Evolutionary conservation across 2,113 vertebrate genomes (phyloP), one percentile per base, ranked within the genome.

Genomic region (Hystrix cristata): DNA sequence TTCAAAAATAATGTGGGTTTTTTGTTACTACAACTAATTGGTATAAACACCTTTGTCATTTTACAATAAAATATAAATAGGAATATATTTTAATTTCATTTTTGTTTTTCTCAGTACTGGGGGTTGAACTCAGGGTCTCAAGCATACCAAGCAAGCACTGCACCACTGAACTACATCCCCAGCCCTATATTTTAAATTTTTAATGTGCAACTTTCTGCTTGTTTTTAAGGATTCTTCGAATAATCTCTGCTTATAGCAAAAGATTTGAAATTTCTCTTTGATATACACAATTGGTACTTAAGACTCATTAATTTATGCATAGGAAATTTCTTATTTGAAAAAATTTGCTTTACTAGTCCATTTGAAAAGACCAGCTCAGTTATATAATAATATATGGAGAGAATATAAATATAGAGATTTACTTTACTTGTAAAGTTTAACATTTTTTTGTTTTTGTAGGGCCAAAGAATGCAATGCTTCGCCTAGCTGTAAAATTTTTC

Each of bases 401-500:
- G 46, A 53, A 0, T 46, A 38, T 67, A 60, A 27, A 74, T 34
- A 2, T 14, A 15, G 72, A 83, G 25, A 13, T 10, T 27, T 1
- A 6, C 0, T 0, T 19, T 60, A 19, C 65, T 81, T 96, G 67
- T 97, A 93, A 96, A 60, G 18, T 74, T 12, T 43, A 23, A 43
- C 4, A 38, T 5, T 95, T 43, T 96, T 96, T 71, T 46, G 92
- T 94, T 97, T 80, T 97, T 97, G 11, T n/a, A 99, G 99, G 99
- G 97, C 99, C 99, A 80, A 99, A 99, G 98, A 99, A 99, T 86
- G 98, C 99, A 0, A 74, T 99, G 65, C 99, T 99, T 96, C 99
- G 99, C 83, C 99, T 99, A 82, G 99, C 99, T 0, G 99, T 99
- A 0, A 99, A 99, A 96, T 99, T 99, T 96, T 99, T 99, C 95